These are phyloP conservation scores for Hycleus phaleratus DNA, from an alignment of 1,140 invertebrate genomes.

Conservation along the genomic window DNA sequence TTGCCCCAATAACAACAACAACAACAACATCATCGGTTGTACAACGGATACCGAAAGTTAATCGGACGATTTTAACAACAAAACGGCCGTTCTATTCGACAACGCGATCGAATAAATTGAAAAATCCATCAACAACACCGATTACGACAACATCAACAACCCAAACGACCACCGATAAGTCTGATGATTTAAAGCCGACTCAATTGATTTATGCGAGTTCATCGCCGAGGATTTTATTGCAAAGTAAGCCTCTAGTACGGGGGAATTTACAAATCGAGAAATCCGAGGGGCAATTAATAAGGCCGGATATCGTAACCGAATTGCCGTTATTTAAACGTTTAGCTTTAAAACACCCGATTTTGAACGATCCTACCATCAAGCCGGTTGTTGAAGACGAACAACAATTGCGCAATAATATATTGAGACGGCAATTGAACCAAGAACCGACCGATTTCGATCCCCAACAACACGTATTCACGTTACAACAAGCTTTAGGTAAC, in stretches of 20 bases:
- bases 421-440: constrained; percentile 50
- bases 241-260: constrained; percentile 19
- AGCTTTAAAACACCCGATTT: constrained; percentile 19
- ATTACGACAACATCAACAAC: constrained; percentile 34
- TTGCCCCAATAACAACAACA: constrained; percentile 40
- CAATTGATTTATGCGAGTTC: constrained; percentile 30
- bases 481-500: constrained; percentile 45
- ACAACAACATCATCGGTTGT: constrained; percentile 45
- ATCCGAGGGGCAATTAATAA: constrained; percentile 33
- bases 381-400: constrained; percentile 44
- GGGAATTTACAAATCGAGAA: constrained; percentile 8
- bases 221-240: constrained; percentile 27
- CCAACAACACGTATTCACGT: constrained; percentile 40
- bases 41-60: constrained; percentile 43
- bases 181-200: constrained; percentile 30
- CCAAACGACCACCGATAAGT: constrained; percentile 34
- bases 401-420: constrained; percentile 43
- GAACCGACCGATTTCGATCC: constrained; percentile 43
- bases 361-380: constrained; percentile 39
- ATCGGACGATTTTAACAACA: constrained; percentile 37
- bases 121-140: constrained; percentile 39
- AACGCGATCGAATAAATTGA: constrained; percentile 54
- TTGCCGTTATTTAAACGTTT: constrained; percentile 24
- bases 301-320: constrained; percentile 34
- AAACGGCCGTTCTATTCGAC: constrained; percentile 38